Evolutionary conservation across 2,888 invertebrate genomes (phyloP).

Genomic region (Drosophila pegasa): DNA sequence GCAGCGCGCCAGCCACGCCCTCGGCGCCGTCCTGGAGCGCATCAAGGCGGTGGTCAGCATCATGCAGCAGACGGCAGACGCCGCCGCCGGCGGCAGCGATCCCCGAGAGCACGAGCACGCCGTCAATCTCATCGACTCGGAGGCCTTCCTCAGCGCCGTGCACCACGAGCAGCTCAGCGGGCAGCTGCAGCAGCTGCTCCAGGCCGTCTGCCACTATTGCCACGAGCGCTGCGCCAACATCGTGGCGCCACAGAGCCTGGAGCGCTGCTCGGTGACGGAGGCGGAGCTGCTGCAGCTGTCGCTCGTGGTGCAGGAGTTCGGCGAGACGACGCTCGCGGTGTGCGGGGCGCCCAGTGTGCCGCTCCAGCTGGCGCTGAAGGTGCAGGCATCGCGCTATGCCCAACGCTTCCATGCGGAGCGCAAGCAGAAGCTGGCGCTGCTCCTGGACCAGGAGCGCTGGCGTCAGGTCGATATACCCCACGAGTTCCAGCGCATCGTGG

Average conservation of each 20-base stretch:
- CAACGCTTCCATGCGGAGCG: conserved; percentile 95
- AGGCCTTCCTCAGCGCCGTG: conserved; percentile 89
- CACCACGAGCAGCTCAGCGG: conserved; percentile 89
- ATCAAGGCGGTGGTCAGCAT: conserved; percentile 91
- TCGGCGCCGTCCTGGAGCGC: conserved; percentile 90
- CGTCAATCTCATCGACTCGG: conserved; percentile 87
- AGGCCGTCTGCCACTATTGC: conserved; percentile 95
- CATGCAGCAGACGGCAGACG: conserved; percentile 90
- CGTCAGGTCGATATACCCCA: conserved; percentile 95
- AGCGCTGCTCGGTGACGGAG: conserved; percentile 89
- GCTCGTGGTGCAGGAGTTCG: conserved; percentile 91
- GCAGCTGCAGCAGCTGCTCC: conserved; percentile 91
- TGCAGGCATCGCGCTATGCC: conserved; percentile 95
- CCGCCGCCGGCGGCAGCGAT: conserved; percentile 86
- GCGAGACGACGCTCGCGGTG: conserved; percentile 90
- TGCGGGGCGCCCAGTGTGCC: conserved; percentile 92
- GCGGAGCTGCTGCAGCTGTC: conserved; percentile 91
- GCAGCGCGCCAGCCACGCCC: conserved; percentile 88
- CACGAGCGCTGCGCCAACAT: conserved; percentile 96
- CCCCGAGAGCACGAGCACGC: conserved; percentile 82
- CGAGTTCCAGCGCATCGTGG: conserved; percentile 94
- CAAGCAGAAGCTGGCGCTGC: conserved; percentile 92
- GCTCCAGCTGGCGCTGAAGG: conserved; percentile 91
- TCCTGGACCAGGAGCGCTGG: conserved; percentile 97
- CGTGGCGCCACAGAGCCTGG: conserved; percentile 91